Percentiles rank a stretch among this genome's conserved stretches.
phyloP scores from a whole-genome alignment of 2,888 invertebrate species.

The Heliconius hortense region DNA sequence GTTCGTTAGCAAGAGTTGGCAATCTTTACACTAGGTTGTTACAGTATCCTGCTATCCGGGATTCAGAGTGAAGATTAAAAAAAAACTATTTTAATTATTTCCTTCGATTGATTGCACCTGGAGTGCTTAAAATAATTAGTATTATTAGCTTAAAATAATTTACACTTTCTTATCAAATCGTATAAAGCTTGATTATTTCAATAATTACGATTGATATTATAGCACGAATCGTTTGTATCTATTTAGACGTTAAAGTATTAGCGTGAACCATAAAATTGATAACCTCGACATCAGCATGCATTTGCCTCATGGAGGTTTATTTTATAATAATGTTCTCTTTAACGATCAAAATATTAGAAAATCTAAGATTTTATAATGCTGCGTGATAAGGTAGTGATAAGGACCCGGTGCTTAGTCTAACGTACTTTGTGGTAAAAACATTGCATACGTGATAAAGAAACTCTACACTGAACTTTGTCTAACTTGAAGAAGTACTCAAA shows the following conservation, averaged over 20 bases:
- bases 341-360: neutral
- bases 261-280: slow-evolving; percentile 8
- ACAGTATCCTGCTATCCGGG: too few relatives aligned
- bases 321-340: neutral
- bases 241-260: neutral
- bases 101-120: neutral
- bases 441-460: too few relatives aligned
- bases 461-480: too few relatives aligned
- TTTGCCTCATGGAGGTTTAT: neutral
- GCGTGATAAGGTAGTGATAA: too few relatives aligned
- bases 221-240: neutral
- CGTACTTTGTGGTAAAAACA: too few relatives aligned
- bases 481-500: too few relatives aligned
- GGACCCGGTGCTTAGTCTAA: too few relatives aligned
- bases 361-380: too few relatives aligned
- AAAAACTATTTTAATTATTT: too few relatives aligned
- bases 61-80: too few relatives aligned
- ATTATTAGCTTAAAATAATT: neutral
- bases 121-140: neutral
- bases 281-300: slow-evolving; percentile 11
- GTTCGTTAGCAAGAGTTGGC: too few relatives aligned
- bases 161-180: neutral
- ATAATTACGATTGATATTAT: neutral
- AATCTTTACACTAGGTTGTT: too few relatives aligned
- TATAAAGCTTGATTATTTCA: neutral